Evolutionary conservation across 2,888 invertebrate genomes (phyloP).

Genomic region (Diarsia dahlii): DNA sequence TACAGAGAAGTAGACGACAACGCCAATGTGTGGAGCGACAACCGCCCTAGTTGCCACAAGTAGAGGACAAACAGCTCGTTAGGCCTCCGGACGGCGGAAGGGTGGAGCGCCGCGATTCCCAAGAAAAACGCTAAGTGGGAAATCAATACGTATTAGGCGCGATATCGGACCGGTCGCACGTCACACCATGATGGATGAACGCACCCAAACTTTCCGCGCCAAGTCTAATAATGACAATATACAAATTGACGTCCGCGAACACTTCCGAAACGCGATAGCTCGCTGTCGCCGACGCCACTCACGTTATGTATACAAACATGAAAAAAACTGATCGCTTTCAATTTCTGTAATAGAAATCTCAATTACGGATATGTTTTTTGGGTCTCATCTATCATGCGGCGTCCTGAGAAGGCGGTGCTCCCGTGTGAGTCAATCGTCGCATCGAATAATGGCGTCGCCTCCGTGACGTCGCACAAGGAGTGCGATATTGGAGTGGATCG

Average conservation of each 20-base stretch:
- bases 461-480: constrained; percentile 84
- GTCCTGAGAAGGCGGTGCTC: constrained; percentile 79
- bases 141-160: constrained; percentile 91
- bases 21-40: constrained; percentile 71
- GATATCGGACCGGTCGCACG: constrained; percentile 89
- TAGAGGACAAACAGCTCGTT: constrained; percentile 91
- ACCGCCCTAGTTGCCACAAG: constrained; percentile 80
- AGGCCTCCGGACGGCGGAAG: constrained; percentile 86
- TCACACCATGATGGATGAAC: constrained; percentile 90
- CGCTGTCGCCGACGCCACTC: constrained; percentile 81
- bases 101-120: constrained; percentile 89
- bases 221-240: constrained; percentile 90
- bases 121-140: constrained; percentile 91
- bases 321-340: constrained; percentile 86
- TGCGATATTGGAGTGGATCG: constrained; percentile 89
- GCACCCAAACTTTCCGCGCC: constrained; percentile 87
- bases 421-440: constrained; percentile 86
- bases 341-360: constrained; percentile 90
- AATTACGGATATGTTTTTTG: constrained; percentile 90
- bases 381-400: constrained; percentile 88
- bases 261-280: constrained; percentile 89
- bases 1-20: constrained; percentile 52
- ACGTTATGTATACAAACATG: constrained; percentile 89
- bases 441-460: constrained; percentile 85
- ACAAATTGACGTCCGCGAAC: constrained; percentile 89